Evolutionary conservation across 1,140 invertebrate species (phyloP).

Genomic region (Teleogryllus occipitalis): DNA sequence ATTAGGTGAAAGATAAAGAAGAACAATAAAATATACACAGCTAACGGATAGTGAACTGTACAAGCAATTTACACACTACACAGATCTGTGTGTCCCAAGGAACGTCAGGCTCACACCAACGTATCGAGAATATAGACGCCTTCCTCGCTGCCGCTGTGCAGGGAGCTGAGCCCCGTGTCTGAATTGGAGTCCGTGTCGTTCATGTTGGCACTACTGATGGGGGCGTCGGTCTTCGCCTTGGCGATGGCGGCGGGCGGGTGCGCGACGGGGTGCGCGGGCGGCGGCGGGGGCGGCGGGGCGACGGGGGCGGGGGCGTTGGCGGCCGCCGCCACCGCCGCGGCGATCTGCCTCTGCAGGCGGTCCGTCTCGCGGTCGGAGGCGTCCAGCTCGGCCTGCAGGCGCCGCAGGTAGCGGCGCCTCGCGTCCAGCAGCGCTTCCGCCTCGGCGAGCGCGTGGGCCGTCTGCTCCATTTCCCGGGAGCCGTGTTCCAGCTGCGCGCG

Average conservation of each 20-base stretch:
- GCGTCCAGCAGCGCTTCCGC: constrained; percentile 52
- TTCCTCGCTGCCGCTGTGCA: constrained; percentile 44
- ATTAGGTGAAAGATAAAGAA: not conserved
- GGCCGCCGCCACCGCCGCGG: not conserved
- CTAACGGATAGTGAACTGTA: no score
- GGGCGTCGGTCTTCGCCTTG: constrained; percentile 14
- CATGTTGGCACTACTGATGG: constrained; percentile 12
- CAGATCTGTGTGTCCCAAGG: no score
- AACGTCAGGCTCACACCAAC: constrained; percentile 33
- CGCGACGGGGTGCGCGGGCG: not conserved
- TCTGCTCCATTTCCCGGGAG: constrained; percentile 52
- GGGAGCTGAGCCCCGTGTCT: constrained; percentile 46
- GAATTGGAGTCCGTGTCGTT: constrained; percentile 44
- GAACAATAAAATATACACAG: not conserved
- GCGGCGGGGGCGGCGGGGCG: not conserved
- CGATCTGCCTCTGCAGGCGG: not conserved
- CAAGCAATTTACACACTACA: no score
- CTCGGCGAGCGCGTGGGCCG: constrained; percentile 50
- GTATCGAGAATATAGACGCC: constrained; percentile 39
- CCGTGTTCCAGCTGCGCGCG: constrained; percentile 46
- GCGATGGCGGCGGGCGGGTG: not conserved
- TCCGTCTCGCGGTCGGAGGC: constrained; percentile 39
- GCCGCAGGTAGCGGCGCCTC: constrained; percentile 51
- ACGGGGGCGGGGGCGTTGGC: not conserved
- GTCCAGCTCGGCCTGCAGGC: constrained; percentile 53